These are phyloP conservation scores for Sthenelais limicola DNA, from an alignment of 2,888 invertebrate genomes.

Conservation along the genomic window DNA sequence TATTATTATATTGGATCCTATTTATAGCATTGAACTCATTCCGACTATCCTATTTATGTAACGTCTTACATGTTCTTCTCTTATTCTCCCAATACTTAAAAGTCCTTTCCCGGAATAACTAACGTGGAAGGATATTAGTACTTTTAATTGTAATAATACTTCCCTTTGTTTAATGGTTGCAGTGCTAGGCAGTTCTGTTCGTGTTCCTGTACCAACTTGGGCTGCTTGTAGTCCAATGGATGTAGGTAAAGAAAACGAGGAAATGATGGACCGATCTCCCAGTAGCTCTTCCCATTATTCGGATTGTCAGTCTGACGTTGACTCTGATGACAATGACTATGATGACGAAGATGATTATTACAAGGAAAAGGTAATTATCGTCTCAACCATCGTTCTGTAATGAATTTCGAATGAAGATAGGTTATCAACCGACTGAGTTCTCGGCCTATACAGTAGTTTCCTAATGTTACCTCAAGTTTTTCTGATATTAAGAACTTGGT, in stretches of 20 bases:
- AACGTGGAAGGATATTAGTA: too few species aligned
- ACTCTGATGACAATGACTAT: slow-evolving; percentile 43
- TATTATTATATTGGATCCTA: too few species aligned
- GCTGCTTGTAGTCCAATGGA: neutral
- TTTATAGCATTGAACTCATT: too few species aligned
- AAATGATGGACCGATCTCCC: slow-evolving; percentile 49
- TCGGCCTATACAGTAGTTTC: neutral
- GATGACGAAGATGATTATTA: slow-evolving; percentile 35
- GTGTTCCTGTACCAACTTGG: neutral
- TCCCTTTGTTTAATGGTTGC: neutral
- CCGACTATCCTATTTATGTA: too few species aligned
- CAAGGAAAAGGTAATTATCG: slow-evolving; percentile 19
- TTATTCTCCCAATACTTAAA: neutral
- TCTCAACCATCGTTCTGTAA: neutral
- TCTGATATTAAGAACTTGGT: neutral
- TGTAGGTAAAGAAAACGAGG: neutral
- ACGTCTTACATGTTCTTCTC: neutral
- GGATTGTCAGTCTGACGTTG: slow-evolving; percentile 55
- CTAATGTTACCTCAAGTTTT: neutral
- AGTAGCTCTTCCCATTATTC: slow-evolving; percentile 57
- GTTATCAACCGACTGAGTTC: too few species aligned
- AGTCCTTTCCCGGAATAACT: too few species aligned
- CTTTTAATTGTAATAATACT: too few species aligned
- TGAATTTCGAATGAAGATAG: neutral
- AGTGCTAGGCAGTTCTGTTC: slow-evolving; percentile 11